These are phyloP conservation scores for Haliclona indistincta DNA, from an alignment of 37 sponge, comb jelly and placozoan species.

Conservation along the genomic window DNA sequence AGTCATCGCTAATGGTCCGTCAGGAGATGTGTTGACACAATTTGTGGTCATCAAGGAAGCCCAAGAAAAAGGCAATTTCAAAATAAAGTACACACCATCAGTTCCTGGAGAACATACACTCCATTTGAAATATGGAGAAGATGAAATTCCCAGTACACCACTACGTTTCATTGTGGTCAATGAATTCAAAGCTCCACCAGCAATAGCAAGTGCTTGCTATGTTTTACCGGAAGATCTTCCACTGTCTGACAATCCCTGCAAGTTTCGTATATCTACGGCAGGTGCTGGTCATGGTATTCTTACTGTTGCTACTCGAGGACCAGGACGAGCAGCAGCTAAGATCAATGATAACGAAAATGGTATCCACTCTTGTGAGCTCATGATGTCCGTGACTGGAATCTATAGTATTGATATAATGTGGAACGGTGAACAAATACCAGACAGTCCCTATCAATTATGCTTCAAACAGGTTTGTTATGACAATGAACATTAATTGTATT, in stretches of 20 bases:
- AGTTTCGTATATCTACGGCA: no score
- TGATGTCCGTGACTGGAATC: conserved; percentile 41
- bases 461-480: conserved; percentile 30
- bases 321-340: conserved; percentile 26
- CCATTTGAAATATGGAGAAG: conserved; percentile 46
- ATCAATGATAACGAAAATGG: conserved; percentile 20
- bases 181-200: no score
- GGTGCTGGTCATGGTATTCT: conserved; percentile 76
- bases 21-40: conserved; percentile 29
- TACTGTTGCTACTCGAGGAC: conserved; percentile 22
- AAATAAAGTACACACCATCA: conserved; percentile 64
- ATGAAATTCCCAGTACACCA: conserved; percentile 57
- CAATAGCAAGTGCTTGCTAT: no score
- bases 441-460: conserved; percentile 35
- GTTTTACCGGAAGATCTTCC: conserved; percentile 49
- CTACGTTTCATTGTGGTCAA: conserved; percentile 50
- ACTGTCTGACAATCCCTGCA: conserved; percentile 38
- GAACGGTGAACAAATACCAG: conserved; percentile 53
- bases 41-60: conserved; percentile 35
- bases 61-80: conserved; percentile 39
- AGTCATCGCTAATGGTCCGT: conserved; percentile 58
- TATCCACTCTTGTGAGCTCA: conserved; percentile 41
- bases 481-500: no score
- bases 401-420: conserved; percentile 56
- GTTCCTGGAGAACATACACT: conserved; percentile 53